Conservation (phyloP, 2,113 vertebrate species). For the Phasianus colchicus region DNA sequence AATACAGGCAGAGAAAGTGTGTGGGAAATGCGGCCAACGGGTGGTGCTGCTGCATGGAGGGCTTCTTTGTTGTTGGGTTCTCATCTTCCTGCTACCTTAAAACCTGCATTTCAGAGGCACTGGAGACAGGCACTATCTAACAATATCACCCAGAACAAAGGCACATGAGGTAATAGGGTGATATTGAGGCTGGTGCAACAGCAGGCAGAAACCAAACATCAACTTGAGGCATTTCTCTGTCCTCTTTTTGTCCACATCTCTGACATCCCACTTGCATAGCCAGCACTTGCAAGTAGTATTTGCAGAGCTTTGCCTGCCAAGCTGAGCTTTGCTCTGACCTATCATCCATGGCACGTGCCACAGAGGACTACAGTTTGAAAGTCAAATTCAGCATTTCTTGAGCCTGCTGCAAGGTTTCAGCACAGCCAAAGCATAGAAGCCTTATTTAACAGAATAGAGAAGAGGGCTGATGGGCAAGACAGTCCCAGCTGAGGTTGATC, state of each 20-base stretch:
- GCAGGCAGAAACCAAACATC: background rate
- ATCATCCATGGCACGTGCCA: background rate
- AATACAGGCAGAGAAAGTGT: background rate
- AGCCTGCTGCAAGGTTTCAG: background rate
- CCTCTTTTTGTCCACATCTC: background rate
- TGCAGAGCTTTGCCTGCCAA: background rate
- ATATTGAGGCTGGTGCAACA: background rate
- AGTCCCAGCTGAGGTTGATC: background rate
- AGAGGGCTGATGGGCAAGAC: background rate
- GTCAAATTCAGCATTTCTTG: background rate
- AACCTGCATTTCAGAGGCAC: background rate
- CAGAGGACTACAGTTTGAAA: background rate
- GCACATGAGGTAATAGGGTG: fast-evolving
- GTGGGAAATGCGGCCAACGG: background rate
- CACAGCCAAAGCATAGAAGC: background rate
- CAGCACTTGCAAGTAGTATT: background rate
- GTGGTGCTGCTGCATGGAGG: background rate
- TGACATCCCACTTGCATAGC: background rate
- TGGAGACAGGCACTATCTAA: background rate
- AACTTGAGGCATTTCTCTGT: background rate
- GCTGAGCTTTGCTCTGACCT: background rate
- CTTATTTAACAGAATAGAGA: background rate
- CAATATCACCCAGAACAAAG: background rate
- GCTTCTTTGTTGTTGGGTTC: background rate
- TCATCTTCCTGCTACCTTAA: slow-evolving; percentile 45